These are phyloP conservation scores for Fistularia commersonii DNA, from an alignment of 2,797 vertebrate species.

Conservation along the genomic window DNA sequence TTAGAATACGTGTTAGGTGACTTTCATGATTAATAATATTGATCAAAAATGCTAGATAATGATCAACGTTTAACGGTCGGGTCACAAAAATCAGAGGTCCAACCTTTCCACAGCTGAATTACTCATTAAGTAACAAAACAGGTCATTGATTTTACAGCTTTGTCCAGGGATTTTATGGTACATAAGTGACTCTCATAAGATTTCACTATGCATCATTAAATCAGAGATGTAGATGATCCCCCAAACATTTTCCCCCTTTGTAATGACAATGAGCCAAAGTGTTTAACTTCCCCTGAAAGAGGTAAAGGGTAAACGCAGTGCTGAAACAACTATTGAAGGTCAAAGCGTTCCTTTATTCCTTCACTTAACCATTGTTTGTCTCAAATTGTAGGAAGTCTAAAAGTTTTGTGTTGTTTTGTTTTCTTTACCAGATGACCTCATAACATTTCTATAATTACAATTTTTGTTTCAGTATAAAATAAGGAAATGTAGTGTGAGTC, in stretches of 20 bases:
- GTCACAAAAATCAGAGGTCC: slow-evolving; percentile 51
- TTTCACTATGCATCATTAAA: slow-evolving; percentile 82
- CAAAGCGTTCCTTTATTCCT: not conserved
- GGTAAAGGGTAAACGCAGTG: slow-evolving; percentile 29
- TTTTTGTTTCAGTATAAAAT: slow-evolving; percentile 14
- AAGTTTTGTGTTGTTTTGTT: no score
- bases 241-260: slow-evolving; percentile 71
- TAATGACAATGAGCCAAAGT: slow-evolving; percentile 71
- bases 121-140: slow-evolving; percentile 81
- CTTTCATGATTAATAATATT: not conserved
- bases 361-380: not conserved
- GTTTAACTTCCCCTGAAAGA: slow-evolving; percentile 57
- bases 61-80: slow-evolving; percentile 36
- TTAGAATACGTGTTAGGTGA: no score
- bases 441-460: slow-evolving; percentile 5
- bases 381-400: not conserved
- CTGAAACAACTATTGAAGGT: slow-evolving; percentile 55
- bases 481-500: slow-evolving; percentile 18
- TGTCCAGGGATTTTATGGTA: slow-evolving; percentile 78
- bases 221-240: slow-evolving; percentile 77
- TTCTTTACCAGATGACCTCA: not conserved
- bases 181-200: slow-evolving; percentile 82
- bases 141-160: slow-evolving; percentile 81
- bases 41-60: slow-evolving; percentile 13
- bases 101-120: slow-evolving; percentile 73